Evolutionary conservation across 2,888 invertebrate genomes (phyloP), one percentile per base, ranked within the genome.

Genomic region (Drosophila melanocephala): DNA sequence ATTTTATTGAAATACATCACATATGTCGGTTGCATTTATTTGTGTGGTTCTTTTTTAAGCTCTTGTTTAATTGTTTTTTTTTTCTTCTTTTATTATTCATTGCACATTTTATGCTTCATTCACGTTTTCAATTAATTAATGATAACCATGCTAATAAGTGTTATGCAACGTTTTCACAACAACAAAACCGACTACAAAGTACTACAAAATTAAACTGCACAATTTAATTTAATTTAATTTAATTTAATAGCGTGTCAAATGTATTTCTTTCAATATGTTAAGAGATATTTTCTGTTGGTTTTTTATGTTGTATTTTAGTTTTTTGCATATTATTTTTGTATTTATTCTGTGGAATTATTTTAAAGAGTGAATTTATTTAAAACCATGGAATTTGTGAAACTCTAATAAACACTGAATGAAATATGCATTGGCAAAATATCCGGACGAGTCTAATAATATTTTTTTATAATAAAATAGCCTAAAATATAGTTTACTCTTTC

Each of bases 51-150:
- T 47, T 22, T 47, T 47, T 47, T 22, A 16, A 16, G 47, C 47
- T 16, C 26, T 71, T 70, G 42, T 60, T 60, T 60, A 42, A n/a
- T 52, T 42, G 33, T 63, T 53, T 47, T 62, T 63, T 56, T 75
- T 76, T 57, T 14, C 71, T 72, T 47, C 19, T 62, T 65, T 74
- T 63, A 88, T 90, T 87, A 87, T 87, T 88, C 83, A 86, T 85
- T 86, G 86, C 88, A 83, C 90, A 85, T 86, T 86, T 86, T 75
- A 86, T 83, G 86, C 90, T 88, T 86, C 86, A 88, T 87, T 90
- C 90, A 88, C 66, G 77, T 83, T 84, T 87, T 79, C 78, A 87
- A 87, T 87, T 87, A 87, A 87, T 88, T 87, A 87, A 88, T 87
- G 88, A 90, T 86, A 86, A 88, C 77, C 86, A 86, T 83, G 89